Evolutionary conservation across 2,113 vertebrate genomes (phyloP).

Genomic region (Petrocephalus zakoni): DNA sequence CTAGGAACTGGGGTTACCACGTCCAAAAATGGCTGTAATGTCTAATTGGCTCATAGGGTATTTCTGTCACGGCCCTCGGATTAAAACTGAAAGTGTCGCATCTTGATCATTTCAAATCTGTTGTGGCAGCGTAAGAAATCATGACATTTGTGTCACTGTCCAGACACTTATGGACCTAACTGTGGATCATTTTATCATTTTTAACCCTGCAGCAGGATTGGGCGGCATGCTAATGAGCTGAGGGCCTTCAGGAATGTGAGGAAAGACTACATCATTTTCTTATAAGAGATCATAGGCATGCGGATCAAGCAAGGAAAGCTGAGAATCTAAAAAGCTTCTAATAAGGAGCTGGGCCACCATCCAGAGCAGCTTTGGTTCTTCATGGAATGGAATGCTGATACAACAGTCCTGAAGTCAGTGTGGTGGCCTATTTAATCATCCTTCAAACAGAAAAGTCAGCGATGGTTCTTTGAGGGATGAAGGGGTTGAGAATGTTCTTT

Average conservation of each 20-base stretch:
- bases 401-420: neutral
- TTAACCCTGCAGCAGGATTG: neutral
- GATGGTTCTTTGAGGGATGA: neutral
- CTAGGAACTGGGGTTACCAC: neutral
- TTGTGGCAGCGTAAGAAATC: neutral
- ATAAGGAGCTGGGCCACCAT: neutral
- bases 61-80: neutral
- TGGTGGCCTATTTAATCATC: neutral
- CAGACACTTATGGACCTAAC: neutral
- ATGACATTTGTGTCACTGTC: neutral
- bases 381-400: neutral
- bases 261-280: neutral
- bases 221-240: neutral
- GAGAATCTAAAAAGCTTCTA: neutral
- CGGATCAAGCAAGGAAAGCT: neutral
- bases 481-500: neutral
- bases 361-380: neutral
- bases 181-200: neutral
- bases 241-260: neutral
- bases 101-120: neutral
- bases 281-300: neutral
- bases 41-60: neutral
- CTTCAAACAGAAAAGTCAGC: neutral
- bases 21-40: neutral
- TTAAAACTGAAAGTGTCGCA: neutral